phyloP scores from a whole-genome alignment of 1,140 invertebrate genomes.

The Euwallacea fornicatus region DNA sequence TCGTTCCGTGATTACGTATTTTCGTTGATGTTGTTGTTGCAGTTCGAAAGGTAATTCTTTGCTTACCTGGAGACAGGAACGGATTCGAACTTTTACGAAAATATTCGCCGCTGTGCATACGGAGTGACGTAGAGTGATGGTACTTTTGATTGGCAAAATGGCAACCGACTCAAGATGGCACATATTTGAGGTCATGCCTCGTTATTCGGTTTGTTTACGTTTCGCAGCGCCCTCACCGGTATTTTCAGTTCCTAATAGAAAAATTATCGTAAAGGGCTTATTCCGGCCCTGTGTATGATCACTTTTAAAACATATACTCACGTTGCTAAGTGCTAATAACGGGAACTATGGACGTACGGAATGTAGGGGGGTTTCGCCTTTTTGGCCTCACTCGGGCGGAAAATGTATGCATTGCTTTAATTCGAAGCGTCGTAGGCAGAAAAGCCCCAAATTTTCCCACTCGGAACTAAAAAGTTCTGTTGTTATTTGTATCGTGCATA shows the following conservation, averaged over 20 bases:
- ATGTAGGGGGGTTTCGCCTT: slow-evolving; percentile 16
- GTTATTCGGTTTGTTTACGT: background rate
- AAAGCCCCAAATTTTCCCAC: no score
- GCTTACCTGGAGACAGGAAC: slow-evolving; percentile 30
- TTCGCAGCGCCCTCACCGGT: background rate
- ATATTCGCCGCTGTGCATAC: no score
- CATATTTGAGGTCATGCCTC: no score
- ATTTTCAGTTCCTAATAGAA: background rate
- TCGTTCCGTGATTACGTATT: slow-evolving; percentile 46
- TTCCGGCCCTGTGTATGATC: slow-evolving; percentile 23
- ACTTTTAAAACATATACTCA: slow-evolving; percentile 14
- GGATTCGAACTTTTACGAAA: background rate
- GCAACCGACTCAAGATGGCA: no score
- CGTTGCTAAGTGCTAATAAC: slow-evolving; percentile 38
- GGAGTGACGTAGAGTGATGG: no score
- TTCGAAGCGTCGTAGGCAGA: background rate
- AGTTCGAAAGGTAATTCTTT: slow-evolving; percentile 12
- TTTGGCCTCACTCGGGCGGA: slow-evolving; percentile 24
- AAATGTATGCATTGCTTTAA: slow-evolving; percentile 34
- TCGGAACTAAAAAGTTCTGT: no score
- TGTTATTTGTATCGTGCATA: no score
- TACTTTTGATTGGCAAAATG: no score
- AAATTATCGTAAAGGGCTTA: background rate
- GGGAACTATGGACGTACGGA: slow-evolving; percentile 26
- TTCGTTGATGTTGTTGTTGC: slow-evolving; percentile 22